Percentiles rank a stretch among this genome's conserved stretches.
phyloP scores from a whole-genome alignment of 2,888 invertebrate genomes.

The Eupithecia exiguata region DNA sequence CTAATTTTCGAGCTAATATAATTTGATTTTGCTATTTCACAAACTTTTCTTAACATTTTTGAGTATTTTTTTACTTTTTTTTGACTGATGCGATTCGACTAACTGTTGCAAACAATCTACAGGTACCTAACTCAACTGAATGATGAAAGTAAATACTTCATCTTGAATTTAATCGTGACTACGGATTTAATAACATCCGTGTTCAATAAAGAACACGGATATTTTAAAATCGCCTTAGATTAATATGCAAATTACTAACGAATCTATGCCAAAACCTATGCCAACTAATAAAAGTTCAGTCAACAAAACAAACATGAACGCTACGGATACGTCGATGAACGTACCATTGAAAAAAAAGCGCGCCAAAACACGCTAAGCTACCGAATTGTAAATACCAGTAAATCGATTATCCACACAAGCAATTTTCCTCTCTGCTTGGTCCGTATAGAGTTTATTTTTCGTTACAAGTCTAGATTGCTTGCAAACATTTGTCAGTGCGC shows the following conservation, averaged over 20 bases:
- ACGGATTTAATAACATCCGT: no score
- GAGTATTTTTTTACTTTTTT: no score
- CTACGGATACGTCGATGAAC: conserved; percentile 18
- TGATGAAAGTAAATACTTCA: not conserved
- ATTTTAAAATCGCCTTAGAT: not conserved
- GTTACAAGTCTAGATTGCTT: conserved; percentile 45
- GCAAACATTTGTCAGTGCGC: conserved; percentile 68
- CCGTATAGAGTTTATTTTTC: conserved; percentile 50
- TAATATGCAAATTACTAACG: not conserved
- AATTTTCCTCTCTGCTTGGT: conserved; percentile 46
- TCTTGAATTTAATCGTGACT: not conserved
- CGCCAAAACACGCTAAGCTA: conserved; percentile 41
- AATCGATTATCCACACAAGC: conserved; percentile 40
- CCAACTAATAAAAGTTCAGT: conserved; percentile 9
- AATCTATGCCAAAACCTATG: not conserved
- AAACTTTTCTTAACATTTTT: no score
- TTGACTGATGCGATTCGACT: no score
- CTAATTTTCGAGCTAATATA: no score
- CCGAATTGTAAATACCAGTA: conserved; percentile 45
- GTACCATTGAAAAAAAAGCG: conserved; percentile 39
- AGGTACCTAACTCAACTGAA: no score
- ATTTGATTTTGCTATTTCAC: no score
- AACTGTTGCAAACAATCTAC: no score
- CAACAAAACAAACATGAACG: conserved; percentile 21
- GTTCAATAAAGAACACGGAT: not conserved